Conservation (phyloP, 2,113 vertebrate genomes). For the Hystrix brachyura region DNA sequence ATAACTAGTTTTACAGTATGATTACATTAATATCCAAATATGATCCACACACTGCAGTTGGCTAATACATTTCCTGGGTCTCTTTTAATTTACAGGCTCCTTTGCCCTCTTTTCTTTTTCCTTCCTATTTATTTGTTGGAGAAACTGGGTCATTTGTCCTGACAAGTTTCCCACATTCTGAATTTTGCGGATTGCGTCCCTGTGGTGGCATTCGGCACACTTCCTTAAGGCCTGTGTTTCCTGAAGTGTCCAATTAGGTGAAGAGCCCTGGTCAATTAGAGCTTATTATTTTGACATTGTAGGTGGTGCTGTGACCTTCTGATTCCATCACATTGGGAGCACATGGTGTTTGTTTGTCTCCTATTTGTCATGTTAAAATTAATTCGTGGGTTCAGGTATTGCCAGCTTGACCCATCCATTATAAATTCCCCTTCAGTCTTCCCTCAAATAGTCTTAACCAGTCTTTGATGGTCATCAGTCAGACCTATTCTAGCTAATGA, state of each 20-base stretch:
- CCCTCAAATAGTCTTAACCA: neutral
- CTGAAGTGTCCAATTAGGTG: slow-evolving; percentile 9
- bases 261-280: neutral
- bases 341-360: neutral
- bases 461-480: neutral
- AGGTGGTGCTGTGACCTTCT: neutral
- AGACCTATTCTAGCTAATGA: neutral
- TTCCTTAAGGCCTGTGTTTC: slow-evolving; percentile 32
- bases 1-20: neutral
- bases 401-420: neutral
- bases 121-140: slow-evolving; percentile 61
- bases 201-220: neutral
- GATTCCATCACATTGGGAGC: neutral
- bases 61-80: neutral
- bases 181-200: slow-evolving; percentile 30
- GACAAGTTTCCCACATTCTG: slow-evolving; percentile 24
- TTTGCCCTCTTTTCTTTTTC: slow-evolving; percentile 33
- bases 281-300: neutral
- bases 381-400: neutral
- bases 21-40: slow-evolving; percentile 9
- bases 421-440: neutral
- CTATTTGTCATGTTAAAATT: neutral
- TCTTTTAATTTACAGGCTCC: slow-evolving; percentile 49
- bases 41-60: neutral
- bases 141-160: slow-evolving; percentile 52